A percentile compares a stretch with the other conserved stretches of the same genome.
These are phyloP conservation scores for Sitta carolinensis DNA, from an alignment of 2,797 vertebrate genomes.

Conservation along the genomic window DNA sequence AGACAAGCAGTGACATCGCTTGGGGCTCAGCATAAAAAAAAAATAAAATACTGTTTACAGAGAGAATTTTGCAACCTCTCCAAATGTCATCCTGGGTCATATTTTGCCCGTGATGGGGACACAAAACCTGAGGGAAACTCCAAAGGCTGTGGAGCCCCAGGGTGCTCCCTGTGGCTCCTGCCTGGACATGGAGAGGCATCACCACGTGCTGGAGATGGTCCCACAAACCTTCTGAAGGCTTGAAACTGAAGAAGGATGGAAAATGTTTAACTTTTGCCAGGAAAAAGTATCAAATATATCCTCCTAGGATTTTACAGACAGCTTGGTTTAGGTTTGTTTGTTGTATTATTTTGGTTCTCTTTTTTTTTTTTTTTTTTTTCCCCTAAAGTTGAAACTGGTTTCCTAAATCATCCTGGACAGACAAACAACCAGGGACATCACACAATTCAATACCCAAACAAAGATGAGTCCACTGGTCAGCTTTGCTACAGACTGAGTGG, in stretches of 20 bases:
- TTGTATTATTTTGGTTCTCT: neutral
- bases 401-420: slow-evolving; percentile 16
- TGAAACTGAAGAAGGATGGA: slow-evolving; percentile 57
- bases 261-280: slow-evolving; percentile 52
- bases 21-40: neutral
- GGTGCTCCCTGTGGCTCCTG: neutral
- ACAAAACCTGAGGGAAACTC: neutral
- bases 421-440: neutral
- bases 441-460: neutral
- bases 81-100: neutral
- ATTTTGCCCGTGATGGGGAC: neutral
- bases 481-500: neutral
- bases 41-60: neutral
- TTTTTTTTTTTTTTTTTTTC: neutral
- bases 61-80: slow-evolving; percentile 44
- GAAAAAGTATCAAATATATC: slow-evolving; percentile 59
- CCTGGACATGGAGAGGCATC: neutral
- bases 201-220: neutral
- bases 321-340: slow-evolving; percentile 26
- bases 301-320: slow-evolving; percentile 38
- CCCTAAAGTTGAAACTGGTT: neutral
- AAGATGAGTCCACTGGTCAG: neutral
- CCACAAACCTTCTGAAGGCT: neutral
- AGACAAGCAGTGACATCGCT: neutral
- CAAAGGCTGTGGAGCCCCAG: neutral